Evolutionary conservation across 2,888 invertebrate genomes (phyloP), one percentile per base, ranked within the genome.

Genomic region (Drosophila aldrichi): DNA sequence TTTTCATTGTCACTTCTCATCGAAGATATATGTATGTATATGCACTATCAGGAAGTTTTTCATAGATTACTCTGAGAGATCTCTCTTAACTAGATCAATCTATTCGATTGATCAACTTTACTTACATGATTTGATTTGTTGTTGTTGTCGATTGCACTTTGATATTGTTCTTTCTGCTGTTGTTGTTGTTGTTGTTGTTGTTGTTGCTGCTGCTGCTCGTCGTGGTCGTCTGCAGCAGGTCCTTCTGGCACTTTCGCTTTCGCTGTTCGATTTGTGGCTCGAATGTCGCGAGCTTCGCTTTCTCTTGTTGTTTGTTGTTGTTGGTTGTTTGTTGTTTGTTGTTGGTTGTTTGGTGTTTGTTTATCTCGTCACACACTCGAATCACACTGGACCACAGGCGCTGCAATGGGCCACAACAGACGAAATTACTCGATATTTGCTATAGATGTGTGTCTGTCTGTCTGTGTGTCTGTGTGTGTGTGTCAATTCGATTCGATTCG

Each of bases 181-280:
- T 52, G 36, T 54, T 59, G 32, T 44, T 36, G 36, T 43, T 36
- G 25, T 25, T 36, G 36, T 38, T 36, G 44, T 46, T 36, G 36
- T 43, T 36, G 40, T 36, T 22, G 25, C 3, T 14, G 20, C 20
- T 14, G 43, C 22, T 22, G 38, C 29, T 54, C 14, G 56, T 62
- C 41, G 22, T 67, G 65, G 52, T 46, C 52, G 49, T 34, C 43
- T 32, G 34, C n/a, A 40, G 52, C 36, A 25, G 51, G 51, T 52
- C 36, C 58, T 58, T 38, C n/a, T 43, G 32, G 49, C 68, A 59
- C 69, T 70, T 70, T 70, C 69, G 69, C 55, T 70, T 68, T 70
- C 60, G 34, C 22, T 61, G 22, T 10, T 8, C 29, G 48, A 48
- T 48, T 48, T 10, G 29, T 20, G 16, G 20, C 16, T 49, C 25